Evolutionary conservation across 30 jellyfish, hydroid and myxozoan genomes (phyloP).

Genomic region (Mastigias papua): DNA sequence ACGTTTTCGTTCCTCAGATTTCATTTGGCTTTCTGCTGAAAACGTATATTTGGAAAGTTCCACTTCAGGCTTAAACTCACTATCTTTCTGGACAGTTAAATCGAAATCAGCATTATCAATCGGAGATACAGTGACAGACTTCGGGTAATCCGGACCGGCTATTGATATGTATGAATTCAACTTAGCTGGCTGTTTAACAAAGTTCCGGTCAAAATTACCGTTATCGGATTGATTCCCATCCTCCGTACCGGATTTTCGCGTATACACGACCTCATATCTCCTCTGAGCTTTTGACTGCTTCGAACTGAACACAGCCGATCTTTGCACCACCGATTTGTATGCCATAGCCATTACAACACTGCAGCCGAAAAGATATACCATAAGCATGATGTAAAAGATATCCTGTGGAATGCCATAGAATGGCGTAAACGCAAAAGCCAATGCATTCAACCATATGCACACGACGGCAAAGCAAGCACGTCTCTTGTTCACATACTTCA

Average conservation of each 20-base stretch:
- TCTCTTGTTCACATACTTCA: conserved; percentile 41
- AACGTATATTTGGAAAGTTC: not conserved
- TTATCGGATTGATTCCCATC: not conserved
- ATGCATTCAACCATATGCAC: conserved; percentile 49
- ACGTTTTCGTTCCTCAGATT: not conserved
- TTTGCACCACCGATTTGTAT: conserved; percentile 29
- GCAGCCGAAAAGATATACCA: conserved; percentile 39
- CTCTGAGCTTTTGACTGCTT: not conserved
- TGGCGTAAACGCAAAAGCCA: conserved; percentile 43
- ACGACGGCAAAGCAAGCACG: conserved; percentile 40
- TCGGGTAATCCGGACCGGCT: not conserved
- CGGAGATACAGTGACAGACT: not conserved
- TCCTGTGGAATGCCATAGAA: conserved; percentile 53
- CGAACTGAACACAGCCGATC: conserved; percentile 1
- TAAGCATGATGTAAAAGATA: conserved; percentile 24
- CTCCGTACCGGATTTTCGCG: not conserved
- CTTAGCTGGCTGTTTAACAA: not conserved
- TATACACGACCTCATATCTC: not conserved
- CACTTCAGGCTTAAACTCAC: not conserved
- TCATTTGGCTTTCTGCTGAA: not conserved
- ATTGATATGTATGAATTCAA: not conserved
- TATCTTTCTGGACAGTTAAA: not conserved
- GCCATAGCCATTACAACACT: conserved; percentile 40
- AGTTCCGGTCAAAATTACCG: not conserved
- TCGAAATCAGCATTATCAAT: not conserved